These are phyloP conservation scores for Chromobotia macracanthus DNA, from an alignment of 2,797 vertebrate genomes.

Conservation along the genomic window DNA sequence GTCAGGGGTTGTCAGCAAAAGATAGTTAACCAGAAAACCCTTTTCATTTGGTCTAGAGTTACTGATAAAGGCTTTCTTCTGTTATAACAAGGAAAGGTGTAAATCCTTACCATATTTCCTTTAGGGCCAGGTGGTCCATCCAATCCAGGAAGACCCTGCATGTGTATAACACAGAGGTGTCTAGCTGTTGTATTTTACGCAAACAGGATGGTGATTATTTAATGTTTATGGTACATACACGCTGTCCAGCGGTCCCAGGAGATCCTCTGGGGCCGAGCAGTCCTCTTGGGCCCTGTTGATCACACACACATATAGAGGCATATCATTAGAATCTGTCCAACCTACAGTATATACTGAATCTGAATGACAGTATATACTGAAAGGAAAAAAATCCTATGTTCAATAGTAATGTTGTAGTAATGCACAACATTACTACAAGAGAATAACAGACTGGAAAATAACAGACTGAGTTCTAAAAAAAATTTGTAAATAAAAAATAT, in stretches of 20 bases:
- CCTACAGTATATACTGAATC: not conserved
- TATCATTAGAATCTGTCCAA: not conserved
- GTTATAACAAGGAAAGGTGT: not conserved
- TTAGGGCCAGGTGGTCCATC: conserved; percentile 94
- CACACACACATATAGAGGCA: not conserved
- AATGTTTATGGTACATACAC: conserved; percentile 77
- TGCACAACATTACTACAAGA: no score
- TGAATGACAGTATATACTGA: not conserved
- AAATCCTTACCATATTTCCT: conserved; percentile 90
- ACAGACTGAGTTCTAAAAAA: no score
- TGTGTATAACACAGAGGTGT: conserved; percentile 53
- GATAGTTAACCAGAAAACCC: conserved; percentile 4
- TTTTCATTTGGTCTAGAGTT: not conserved
- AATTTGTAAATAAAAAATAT: no score
- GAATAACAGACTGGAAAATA: no score
- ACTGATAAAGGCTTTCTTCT: conserved; percentile 22
- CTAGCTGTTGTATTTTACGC: conserved; percentile 7
- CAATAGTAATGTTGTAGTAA: no score
- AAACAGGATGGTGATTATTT: not conserved
- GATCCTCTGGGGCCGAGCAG: conserved; percentile 91
- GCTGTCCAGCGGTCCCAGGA: conserved; percentile 86
- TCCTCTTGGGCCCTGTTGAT: conserved; percentile 87
- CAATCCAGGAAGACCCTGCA: conserved; percentile 91
- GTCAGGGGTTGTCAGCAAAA: conserved; percentile 49
- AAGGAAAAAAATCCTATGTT: no score